A percentile compares a stretch with the other conserved stretches of the same genome.
phyloP scores from a whole-genome alignment of 2,113 vertebrate species.

The Eurystomus gularis region DNA sequence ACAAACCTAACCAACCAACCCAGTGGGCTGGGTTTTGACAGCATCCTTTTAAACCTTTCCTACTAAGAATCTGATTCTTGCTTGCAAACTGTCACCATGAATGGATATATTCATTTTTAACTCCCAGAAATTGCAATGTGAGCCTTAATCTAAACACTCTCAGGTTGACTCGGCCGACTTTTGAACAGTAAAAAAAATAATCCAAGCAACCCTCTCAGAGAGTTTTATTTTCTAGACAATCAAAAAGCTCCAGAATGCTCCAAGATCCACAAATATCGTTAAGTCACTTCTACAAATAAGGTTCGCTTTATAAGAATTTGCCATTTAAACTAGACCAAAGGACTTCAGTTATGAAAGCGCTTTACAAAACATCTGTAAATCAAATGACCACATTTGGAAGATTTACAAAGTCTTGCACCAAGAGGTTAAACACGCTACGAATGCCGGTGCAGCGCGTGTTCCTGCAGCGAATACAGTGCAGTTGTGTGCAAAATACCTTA shows the following conservation, averaged over 20 bases:
- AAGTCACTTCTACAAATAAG: slow-evolving; percentile 37
- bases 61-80: not conserved
- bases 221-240: slow-evolving; percentile 61
- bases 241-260: slow-evolving; percentile 37
- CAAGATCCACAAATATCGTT: slow-evolving; percentile 35
- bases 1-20: not conserved
- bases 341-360: slow-evolving; percentile 37
- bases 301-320: not conserved
- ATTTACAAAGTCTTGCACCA: slow-evolving; percentile 37
- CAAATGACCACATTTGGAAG: not conserved
- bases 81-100: not conserved
- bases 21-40: not conserved
- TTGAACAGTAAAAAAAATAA: not conserved
- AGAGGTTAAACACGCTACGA: not conserved
- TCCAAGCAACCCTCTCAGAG: slow-evolving; percentile 40
- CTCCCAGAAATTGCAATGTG: not conserved
- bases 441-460: not conserved
- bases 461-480: not conserved
- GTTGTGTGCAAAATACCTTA: not conserved
- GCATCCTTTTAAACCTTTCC: not conserved
- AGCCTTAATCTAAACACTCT: not conserved
- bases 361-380: slow-evolving; percentile 55
- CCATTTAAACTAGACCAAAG: slow-evolving; percentile 20
- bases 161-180: not conserved
- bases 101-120: not conserved